A percentile compares a stretch with the other conserved stretches of the same genome.
These are phyloP conservation scores for Oedothorax gibbosus DNA, from an alignment of 1,140 invertebrate species.

Conservation along the genomic window DNA sequence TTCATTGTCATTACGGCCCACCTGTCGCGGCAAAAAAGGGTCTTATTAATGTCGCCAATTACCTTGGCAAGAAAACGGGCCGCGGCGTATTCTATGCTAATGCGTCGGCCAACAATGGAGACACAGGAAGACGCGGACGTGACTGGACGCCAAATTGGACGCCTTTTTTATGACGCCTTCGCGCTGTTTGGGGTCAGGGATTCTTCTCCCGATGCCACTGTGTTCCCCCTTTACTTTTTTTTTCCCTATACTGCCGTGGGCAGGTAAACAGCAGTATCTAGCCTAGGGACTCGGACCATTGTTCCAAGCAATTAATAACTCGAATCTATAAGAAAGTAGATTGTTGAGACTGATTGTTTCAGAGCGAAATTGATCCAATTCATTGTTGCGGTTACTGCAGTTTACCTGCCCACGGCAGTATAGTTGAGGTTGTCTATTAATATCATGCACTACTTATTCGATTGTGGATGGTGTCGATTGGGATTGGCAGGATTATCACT, in stretches of 20 bases:
- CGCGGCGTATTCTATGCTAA: slow-evolving; percentile 51
- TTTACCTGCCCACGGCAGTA: too few relatives aligned
- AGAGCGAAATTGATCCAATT: too few relatives aligned
- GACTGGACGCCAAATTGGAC: slow-evolving; percentile 22
- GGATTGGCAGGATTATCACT: too few relatives aligned
- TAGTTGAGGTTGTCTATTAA: too few relatives aligned
- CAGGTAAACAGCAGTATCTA: too few relatives aligned
- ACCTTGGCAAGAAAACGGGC: slow-evolving; percentile 46
- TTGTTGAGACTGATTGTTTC: too few relatives aligned
- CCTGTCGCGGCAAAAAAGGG: not conserved
- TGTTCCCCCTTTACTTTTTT: not conserved
- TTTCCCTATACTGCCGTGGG: not conserved
- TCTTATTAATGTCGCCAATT: slow-evolving; percentile 55
- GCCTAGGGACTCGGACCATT: too few relatives aligned
- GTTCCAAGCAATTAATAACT: too few relatives aligned
- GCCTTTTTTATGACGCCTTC: slow-evolving; percentile 4
- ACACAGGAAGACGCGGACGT: slow-evolving; percentile 51
- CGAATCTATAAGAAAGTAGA: too few relatives aligned
- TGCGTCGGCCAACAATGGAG: slow-evolving; percentile 39
- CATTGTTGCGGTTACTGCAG: too few relatives aligned
- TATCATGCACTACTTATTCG: too few relatives aligned
- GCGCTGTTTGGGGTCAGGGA: not conserved
- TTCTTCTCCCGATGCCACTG: slow-evolving; percentile 17
- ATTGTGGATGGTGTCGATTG: too few relatives aligned
- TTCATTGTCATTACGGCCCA: slow-evolving; percentile 35